These are phyloP conservation scores for Dioctria rufipes DNA, from an alignment of 2,888 invertebrate genomes.

Conservation along the genomic window DNA sequence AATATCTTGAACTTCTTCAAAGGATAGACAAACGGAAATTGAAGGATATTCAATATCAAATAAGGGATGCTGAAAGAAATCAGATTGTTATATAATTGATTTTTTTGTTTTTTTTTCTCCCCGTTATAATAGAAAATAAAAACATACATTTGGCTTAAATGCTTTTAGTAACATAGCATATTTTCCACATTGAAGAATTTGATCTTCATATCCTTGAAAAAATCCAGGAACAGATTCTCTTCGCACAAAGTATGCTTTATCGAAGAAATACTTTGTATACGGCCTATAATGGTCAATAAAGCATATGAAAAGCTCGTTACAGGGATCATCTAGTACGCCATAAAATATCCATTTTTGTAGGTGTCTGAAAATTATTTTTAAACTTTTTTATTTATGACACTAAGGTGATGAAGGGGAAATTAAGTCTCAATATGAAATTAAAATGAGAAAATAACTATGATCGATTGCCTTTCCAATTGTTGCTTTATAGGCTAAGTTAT, in stretches of 20 bases:
- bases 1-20: constrained; percentile 64
- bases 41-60: constrained; percentile 66
- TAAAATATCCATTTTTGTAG: constrained; percentile 89
- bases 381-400: too few species aligned
- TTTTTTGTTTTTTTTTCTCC: too few species aligned
- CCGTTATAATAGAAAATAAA: neutral
- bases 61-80: constrained; percentile 65
- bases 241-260: constrained; percentile 67
- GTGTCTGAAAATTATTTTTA: constrained; percentile 61
- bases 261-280: constrained; percentile 69
- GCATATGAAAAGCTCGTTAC: constrained; percentile 87
- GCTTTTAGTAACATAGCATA: constrained; percentile 80
- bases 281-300: constrained; percentile 65
- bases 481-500: too few species aligned
- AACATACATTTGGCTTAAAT: constrained; percentile 79
- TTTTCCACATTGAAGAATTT: constrained; percentile 83
- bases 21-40: constrained; percentile 67
- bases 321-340: constrained; percentile 84
- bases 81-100: constrained; percentile 9
- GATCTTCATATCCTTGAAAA: constrained; percentile 75
- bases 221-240: constrained; percentile 77
- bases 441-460: too few species aligned
- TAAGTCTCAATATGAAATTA: too few species aligned
- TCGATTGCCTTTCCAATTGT: too few species aligned
- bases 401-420: too few species aligned